phyloP scores from a whole-genome alignment of 2,888 invertebrate species.

The Limulus polyphemus region DNA sequence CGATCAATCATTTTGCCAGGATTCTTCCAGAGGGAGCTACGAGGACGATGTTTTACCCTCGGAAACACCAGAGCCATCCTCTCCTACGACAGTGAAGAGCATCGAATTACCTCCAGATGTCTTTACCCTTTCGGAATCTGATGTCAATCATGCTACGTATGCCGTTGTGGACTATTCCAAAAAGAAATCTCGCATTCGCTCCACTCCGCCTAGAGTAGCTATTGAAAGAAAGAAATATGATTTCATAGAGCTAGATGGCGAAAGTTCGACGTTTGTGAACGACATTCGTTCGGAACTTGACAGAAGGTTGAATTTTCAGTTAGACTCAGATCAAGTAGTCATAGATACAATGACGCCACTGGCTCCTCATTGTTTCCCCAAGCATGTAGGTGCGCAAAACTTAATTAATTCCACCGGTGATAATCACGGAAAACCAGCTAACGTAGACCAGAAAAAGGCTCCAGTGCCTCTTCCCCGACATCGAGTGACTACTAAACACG shows the following conservation, averaged over 20 bases:
- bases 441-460: slow-evolving; percentile 1
- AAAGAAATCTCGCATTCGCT: slow-evolving; percentile 17
- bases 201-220: slow-evolving; percentile 31
- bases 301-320: slow-evolving; percentile 27
- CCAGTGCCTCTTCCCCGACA: slow-evolving; percentile 3
- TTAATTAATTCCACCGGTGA: background rate
- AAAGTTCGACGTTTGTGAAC: slow-evolving; percentile 20
- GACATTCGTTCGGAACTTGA: slow-evolving; percentile 23
- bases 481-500: too few species aligned
- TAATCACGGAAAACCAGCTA: background rate
- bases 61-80: slow-evolving; percentile 10
- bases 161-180: slow-evolving; percentile 28
- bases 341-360: slow-evolving; percentile 36
- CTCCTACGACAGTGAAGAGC: slow-evolving; percentile 6
- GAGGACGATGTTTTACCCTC: slow-evolving; percentile 19
- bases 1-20: slow-evolving; percentile 1
- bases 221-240: slow-evolving; percentile 34
- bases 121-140: background rate
- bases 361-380: slow-evolving; percentile 27
- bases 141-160: slow-evolving; percentile 13
- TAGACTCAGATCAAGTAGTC: slow-evolving; percentile 38
- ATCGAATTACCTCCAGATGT: background rate
- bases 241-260: slow-evolving; percentile 10
- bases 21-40: slow-evolving; percentile 20
- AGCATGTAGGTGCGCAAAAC: slow-evolving; percentile 1